Evolutionary conservation across 2,113 vertebrate genomes (phyloP), one percentile per base, ranked within the genome.

Genomic region (Trematocara unimaculatum): DNA sequence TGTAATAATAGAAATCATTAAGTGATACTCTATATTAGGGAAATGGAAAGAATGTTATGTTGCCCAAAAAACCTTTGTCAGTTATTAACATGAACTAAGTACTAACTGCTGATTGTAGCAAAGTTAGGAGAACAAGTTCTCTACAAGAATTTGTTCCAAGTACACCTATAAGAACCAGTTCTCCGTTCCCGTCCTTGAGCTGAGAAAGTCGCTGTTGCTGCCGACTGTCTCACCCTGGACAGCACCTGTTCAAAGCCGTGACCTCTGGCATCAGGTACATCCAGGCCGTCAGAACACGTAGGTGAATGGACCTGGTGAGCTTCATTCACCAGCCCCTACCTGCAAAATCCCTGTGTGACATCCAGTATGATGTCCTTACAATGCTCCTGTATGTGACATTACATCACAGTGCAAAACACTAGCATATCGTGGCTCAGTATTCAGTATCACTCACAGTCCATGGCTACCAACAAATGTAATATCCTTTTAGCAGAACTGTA

Each of bases 231-330:
- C 31, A 35, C 9, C 58, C 17, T 62, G 1, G 9, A n/a, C 31
- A 35, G 58, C 60, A 35, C 6, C 31, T n/a, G 60, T n/a, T 64
- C 31, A 64, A 64, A 64, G 6, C 17, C 1, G 9, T 64, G 60
- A 35, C 60, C 60, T 64, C 17, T 35, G 17, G 9, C 4, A 35
- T 35, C 17, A 7, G 31, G 58, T 18, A 1, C 60, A 64, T n/a
- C 60, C 18, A n/a, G 18, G 60, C 33, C 0, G 10, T 64, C 18
- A n/a, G 33, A 64, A 0, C 18, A 3, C 10, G 6, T 38, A 13
- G 18, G 33, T 38, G 60, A 38, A 64, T 38, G 18, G 33, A 64
- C 6, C 33, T 1, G 17, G 60, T 64, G 33, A 64, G 33, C 33
- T 38, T 64, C 6, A 0, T 38, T 38, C 33, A 64, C 6, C 33